Conservation (phyloP, 2,888 invertebrate genomes). For the Mimas tiliae region DNA sequence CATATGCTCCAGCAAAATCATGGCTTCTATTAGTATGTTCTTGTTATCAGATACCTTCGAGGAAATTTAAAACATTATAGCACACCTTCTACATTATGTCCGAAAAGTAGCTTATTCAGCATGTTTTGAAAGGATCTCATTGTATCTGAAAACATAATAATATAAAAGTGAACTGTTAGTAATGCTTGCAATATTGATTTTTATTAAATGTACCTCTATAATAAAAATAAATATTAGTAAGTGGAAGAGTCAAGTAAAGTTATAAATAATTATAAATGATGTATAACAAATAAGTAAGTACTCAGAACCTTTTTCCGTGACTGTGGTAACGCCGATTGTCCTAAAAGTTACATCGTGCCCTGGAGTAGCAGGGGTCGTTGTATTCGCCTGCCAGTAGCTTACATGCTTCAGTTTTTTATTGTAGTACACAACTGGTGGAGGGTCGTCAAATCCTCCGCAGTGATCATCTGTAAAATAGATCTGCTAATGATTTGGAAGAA, state of each 20-base stretch:
- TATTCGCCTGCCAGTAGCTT: neutral
- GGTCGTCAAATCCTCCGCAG: slow-evolving; percentile 13
- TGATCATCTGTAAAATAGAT: slow-evolving; percentile 14
- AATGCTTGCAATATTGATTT: too few species aligned
- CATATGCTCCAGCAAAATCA: too few species aligned
- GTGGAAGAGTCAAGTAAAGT: too few species aligned
- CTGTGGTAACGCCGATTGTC: slow-evolving; percentile 6
- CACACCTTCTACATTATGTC: neutral
- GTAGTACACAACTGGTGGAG: slow-evolving; percentile 19
- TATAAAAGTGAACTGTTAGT: too few species aligned
- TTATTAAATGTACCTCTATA: too few species aligned
- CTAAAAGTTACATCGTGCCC: slow-evolving; percentile 10
- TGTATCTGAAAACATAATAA: slow-evolving; percentile 18
- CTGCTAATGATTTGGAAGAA: too few species aligned
- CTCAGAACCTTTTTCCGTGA: slow-evolving; percentile 23
- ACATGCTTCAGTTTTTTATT: neutral
- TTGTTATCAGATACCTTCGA: too few species aligned
- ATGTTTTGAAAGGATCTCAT: slow-evolving; percentile 23
- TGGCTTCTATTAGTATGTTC: too few species aligned
- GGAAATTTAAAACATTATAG: too few species aligned
- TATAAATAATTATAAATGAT: too few species aligned
- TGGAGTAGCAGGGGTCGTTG: slow-evolving; percentile 1
- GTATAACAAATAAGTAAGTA: neutral
- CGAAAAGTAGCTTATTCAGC: slow-evolving; percentile 14
- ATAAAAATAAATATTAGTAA: too few species aligned